Evolutionary conservation across 2,113 vertebrate genomes (phyloP).

Genomic region (Bubo scandiacus): DNA sequence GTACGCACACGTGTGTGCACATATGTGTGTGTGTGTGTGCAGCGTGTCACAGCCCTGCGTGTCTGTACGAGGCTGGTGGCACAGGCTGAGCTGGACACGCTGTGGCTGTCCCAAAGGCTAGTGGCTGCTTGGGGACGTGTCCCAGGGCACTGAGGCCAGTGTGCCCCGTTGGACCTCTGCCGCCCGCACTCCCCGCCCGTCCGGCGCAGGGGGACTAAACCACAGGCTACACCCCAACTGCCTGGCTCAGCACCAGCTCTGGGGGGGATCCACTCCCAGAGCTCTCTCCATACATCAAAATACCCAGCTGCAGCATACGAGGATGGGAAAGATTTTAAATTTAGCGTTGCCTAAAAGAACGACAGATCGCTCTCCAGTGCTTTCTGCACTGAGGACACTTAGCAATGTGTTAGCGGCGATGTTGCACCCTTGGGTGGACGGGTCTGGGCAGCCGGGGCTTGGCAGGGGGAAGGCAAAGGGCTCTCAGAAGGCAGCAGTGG

Average conservation of each 20-base stretch:
- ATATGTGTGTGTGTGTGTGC: neutral
- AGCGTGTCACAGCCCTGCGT: accelerated
- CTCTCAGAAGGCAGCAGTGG: neutral
- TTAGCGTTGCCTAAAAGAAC: neutral
- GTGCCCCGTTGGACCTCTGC: accelerated
- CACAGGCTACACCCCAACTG: neutral
- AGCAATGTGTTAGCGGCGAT: neutral
- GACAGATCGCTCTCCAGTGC: neutral
- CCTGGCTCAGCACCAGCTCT: neutral
- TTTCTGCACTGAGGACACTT: neutral
- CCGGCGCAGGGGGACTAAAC: neutral
- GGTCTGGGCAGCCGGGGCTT: accelerated
- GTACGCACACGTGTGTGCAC: accelerated
- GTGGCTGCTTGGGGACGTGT: accelerated
- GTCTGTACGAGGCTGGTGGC: neutral
- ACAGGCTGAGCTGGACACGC: neutral
- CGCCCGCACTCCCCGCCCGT: accelerated
- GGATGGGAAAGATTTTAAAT: neutral
- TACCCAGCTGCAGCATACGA: neutral
- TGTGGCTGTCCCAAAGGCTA: neutral
- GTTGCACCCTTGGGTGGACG: neutral
- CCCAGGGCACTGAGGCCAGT: neutral
- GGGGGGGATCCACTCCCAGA: neutral
- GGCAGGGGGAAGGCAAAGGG: neutral
- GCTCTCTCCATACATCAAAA: neutral